phyloP scores from a whole-genome alignment of 2,797 vertebrate species.

The Oreochromis grahami region DNA sequence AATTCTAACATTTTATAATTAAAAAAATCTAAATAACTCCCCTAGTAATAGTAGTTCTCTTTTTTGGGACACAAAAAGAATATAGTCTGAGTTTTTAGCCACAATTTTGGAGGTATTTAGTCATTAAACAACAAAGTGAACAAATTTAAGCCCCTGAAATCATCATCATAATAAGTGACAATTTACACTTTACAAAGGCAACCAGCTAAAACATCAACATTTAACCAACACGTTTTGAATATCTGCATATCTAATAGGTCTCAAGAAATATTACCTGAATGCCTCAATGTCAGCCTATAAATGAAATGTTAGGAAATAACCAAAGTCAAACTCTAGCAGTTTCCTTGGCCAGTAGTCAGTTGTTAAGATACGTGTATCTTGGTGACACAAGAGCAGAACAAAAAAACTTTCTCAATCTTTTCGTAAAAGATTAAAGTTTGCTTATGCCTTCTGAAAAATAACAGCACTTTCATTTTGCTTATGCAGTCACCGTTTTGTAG shows the following conservation, averaged over 20 bases:
- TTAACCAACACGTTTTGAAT: background rate
- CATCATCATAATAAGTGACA: background rate
- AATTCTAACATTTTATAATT: background rate
- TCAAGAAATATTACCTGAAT: background rate
- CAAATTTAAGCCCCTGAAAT: background rate
- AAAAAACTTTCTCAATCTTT: background rate
- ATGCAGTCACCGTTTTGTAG: background rate
- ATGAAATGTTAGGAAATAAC: background rate
- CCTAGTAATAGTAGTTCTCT: accelerated
- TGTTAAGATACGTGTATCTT: background rate
- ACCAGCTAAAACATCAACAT: background rate
- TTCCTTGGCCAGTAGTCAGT: background rate
- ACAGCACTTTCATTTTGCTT: background rate
- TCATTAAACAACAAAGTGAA: background rate
- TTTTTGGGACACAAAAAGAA: background rate
- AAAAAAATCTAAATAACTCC: accelerated
- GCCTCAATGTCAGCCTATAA: background rate
- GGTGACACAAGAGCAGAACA: background rate
- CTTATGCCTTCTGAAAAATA: background rate
- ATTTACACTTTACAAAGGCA: background rate
- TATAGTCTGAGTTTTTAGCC: background rate
- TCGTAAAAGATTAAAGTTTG: background rate
- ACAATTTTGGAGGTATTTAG: background rate
- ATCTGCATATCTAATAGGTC: background rate
- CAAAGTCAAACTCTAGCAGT: background rate